phyloP scores from a whole-genome alignment of 64 coral and sea anemone species.

The Dendrophyllia cribrosa region DNA sequence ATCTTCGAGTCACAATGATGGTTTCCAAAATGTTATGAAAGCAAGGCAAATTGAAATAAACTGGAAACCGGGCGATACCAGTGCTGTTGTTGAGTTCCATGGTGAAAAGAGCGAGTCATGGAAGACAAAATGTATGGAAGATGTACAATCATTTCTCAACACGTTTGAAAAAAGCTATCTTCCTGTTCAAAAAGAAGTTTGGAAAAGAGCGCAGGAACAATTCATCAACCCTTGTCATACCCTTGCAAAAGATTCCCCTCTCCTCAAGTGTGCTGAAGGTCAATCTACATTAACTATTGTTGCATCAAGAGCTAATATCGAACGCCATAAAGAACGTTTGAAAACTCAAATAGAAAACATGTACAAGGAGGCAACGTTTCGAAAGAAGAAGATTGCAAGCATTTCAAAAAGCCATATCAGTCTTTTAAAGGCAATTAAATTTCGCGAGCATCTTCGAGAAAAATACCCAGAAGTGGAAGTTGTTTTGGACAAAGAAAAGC shows the following conservation, averaged over 20 bases:
- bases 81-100: background rate
- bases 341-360: background rate
- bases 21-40: background rate
- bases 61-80: conserved; percentile 16
- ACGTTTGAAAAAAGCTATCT: conserved; percentile 16
- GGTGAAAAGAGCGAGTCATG: conserved; percentile 5
- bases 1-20: conserved; percentile 11
- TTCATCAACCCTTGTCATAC: background rate
- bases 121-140: conserved; percentile 22
- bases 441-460: conserved; percentile 19
- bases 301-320: background rate
- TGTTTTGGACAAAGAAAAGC: conserved; percentile 14
- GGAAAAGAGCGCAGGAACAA: background rate
- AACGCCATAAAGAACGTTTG: background rate
- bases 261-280: background rate
- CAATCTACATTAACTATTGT: background rate
- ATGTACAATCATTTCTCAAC: conserved; percentile 9
- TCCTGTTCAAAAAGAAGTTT: background rate
- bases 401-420: conserved; percentile 35
- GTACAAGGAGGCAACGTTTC: conserved; percentile 3
- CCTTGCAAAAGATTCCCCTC: background rate
- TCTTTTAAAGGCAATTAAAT: conserved; percentile 42
- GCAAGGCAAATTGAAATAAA: background rate
- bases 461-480: conserved; percentile 35
- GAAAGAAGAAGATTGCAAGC: background rate